phyloP scores from a whole-genome alignment of 2,888 invertebrate genomes.

The Epistrophella euchroma region DNA sequence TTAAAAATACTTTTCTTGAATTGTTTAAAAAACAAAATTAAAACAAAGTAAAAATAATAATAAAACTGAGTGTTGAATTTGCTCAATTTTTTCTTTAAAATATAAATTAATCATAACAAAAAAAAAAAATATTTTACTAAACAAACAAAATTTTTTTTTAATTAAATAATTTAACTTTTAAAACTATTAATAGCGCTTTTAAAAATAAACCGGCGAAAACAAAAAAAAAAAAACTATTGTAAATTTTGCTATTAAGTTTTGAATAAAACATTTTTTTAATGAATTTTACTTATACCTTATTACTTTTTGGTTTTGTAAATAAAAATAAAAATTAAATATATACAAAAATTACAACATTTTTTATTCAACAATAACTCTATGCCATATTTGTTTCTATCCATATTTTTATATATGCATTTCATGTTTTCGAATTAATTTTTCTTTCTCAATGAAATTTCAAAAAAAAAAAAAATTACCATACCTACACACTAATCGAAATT shows the following conservation, averaged over 20 bases:
- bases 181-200: slow-evolving; percentile 51
- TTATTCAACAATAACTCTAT: slow-evolving; percentile 42
- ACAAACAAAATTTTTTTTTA: slow-evolving; percentile 69
- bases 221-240: slow-evolving; percentile 41
- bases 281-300: slow-evolving; percentile 72
- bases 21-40: slow-evolving; percentile 61
- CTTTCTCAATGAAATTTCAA: slow-evolving; percentile 30
- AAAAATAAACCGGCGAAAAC: slow-evolving; percentile 15
- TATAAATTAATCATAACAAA: slow-evolving; percentile 39
- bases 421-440: slow-evolving; percentile 58
- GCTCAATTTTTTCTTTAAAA: slow-evolving; percentile 66
- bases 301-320: slow-evolving; percentile 75
- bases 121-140: slow-evolving; percentile 61
- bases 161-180: slow-evolving; percentile 41
- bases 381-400: slow-evolving; percentile 76
- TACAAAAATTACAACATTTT: slow-evolving; percentile 61
- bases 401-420: slow-evolving; percentile 67
- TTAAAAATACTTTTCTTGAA: slow-evolving; percentile 77
- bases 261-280: slow-evolving; percentile 55
- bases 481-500: slow-evolving; percentile 43
- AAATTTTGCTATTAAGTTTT: slow-evolving; percentile 73
- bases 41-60: slow-evolving; percentile 67
- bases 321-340: slow-evolving; percentile 32
- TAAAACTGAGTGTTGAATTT: slow-evolving; percentile 51
- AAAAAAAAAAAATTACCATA: not conserved